These are phyloP conservation scores for Neodon shergylaensis DNA, from an alignment of 2,113 vertebrate species.

Conservation along the genomic window DNA sequence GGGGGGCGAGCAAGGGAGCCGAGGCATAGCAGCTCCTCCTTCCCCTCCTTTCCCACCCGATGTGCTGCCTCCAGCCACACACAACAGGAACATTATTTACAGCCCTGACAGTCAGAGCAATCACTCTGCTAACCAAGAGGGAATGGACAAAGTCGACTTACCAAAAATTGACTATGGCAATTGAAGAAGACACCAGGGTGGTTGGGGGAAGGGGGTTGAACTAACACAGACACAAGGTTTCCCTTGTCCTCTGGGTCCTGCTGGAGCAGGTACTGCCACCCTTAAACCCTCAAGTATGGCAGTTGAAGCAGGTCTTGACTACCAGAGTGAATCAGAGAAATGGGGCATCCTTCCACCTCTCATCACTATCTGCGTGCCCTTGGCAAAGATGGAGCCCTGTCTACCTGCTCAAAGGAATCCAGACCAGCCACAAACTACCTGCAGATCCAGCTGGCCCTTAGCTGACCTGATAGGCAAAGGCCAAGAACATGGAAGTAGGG, in stretches of 20 bases:
- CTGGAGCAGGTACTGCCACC: background rate
- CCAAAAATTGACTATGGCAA: conserved; percentile 78
- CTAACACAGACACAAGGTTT: conserved; percentile 25
- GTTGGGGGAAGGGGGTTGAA: conserved; percentile 50
- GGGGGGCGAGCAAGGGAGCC: conserved; percentile 79
- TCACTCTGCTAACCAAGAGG: conserved; percentile 81
- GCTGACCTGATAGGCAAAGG: conserved; percentile 48
- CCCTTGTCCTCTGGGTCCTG: background rate
- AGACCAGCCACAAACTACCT: background rate
- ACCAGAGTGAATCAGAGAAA: conserved; percentile 40
- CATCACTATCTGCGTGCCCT: conserved; percentile 4
- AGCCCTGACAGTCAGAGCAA: conserved; percentile 83
- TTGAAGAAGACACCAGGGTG: conserved; percentile 65
- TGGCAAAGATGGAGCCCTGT: conserved; percentile 44
- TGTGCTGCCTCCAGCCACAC: conserved; percentile 79
- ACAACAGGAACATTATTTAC: conserved; percentile 84
- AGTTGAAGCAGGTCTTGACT: conserved; percentile 22
- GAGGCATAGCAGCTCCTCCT: conserved; percentile 67
- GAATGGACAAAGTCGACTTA: conserved; percentile 80
- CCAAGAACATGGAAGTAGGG: conserved; percentile 55
- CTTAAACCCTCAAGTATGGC: conserved; percentile 6
- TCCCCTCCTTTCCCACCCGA: conserved; percentile 78
- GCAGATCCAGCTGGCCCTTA: background rate
- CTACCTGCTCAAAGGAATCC: conserved; percentile 38
- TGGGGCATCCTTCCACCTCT: background rate